phyloP scores from a whole-genome alignment of 2,888 invertebrate species.

The Bombylius discolor region DNA sequence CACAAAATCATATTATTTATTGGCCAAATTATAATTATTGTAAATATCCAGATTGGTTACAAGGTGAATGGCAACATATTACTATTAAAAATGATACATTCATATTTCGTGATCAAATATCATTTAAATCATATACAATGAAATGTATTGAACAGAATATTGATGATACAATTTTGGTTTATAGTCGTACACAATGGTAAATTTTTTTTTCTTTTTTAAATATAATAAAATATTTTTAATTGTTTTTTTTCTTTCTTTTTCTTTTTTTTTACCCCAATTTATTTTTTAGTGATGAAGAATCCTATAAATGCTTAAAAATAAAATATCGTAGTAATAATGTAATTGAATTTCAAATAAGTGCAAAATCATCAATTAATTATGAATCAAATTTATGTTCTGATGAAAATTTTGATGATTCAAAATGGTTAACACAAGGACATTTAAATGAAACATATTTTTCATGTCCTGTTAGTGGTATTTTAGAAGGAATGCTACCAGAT shows the following conservation, averaged over 20 bases:
- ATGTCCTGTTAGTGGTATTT: constrained; percentile 55
- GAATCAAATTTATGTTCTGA: constrained; percentile 30
- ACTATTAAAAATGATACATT: constrained; percentile 37
- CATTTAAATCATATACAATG: constrained; percentile 41
- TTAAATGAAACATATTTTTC: constrained; percentile 30
- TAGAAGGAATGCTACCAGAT: constrained; percentile 50
- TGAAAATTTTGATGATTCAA: constrained; percentile 39
- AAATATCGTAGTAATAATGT: constrained; percentile 15
- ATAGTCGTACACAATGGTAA: constrained; percentile 39
- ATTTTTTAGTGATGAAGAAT: constrained; percentile 14
- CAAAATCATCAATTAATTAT: constrained; percentile 6
- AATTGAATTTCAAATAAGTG: constrained; percentile 16
- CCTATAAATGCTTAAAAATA: constrained; percentile 15
- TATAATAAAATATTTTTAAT: not conserved
- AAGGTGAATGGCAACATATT: constrained; percentile 49
- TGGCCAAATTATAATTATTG: constrained; percentile 30
- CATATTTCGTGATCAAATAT: constrained; percentile 39
- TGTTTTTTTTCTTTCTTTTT: not conserved
- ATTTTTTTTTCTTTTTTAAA: not conserved
- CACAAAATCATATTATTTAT: constrained; percentile 22
- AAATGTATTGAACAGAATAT: constrained; percentile 31
- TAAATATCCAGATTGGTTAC: constrained; percentile 49
- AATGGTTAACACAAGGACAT: constrained; percentile 52
- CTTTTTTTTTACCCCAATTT: constrained; percentile 3
- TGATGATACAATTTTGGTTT: constrained; percentile 38